Evolutionary conservation across 2,888 invertebrate species (phyloP).

Genomic region (Xanthostigma xanthostigma): DNA sequence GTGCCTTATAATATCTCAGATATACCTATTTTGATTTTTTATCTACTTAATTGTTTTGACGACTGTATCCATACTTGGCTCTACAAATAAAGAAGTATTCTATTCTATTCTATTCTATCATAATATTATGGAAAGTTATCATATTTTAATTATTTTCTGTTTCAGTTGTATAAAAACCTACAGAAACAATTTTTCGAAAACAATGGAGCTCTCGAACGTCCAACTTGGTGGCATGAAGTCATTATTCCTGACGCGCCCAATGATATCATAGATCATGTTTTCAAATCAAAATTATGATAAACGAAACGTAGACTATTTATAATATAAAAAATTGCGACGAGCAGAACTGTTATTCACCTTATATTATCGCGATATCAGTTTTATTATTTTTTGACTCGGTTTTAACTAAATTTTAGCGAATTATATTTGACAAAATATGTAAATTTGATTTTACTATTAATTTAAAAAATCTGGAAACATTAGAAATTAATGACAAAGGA

Average conservation of each 20-base stretch:
- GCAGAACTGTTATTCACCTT: too few relatives aligned
- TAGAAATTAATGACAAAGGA: too few relatives aligned
- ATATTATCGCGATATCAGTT: too few relatives aligned
- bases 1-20: too few relatives aligned
- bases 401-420: neutral
- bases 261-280: constrained; percentile 7
- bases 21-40: too few relatives aligned
- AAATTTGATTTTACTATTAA: neutral
- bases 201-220: constrained; percentile 51
- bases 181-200: constrained; percentile 55
- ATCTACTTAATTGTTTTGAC: too few relatives aligned
- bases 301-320: too few relatives aligned
- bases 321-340: too few relatives aligned
- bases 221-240: constrained; percentile 58
- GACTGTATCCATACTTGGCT: too few relatives aligned
- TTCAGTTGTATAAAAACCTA: constrained; percentile 57
- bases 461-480: too few relatives aligned
- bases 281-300: constrained; percentile 16
- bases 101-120: too few relatives aligned
- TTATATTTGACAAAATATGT: constrained; percentile 5
- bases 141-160: constrained; percentile 15
- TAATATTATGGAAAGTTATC: constrained; percentile 4
- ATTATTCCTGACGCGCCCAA: constrained; percentile 23
- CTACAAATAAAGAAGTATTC: too few relatives aligned
- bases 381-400: constrained; percentile 4